Conservation (phyloP, 2,113 vertebrate species). For the Solenodon paradoxus region DNA sequence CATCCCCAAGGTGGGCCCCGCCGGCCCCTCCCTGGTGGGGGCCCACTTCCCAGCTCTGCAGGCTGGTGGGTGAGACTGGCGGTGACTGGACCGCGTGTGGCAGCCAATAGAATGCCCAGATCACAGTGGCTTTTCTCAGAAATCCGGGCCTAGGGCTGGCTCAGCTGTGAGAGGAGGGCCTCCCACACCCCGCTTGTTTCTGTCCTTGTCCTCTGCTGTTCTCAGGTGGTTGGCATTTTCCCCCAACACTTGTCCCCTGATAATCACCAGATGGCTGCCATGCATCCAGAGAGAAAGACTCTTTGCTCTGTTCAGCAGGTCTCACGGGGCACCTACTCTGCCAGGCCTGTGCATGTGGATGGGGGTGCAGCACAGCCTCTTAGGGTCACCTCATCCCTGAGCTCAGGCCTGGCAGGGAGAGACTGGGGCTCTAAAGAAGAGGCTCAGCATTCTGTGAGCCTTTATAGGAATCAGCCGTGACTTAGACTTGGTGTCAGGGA, state of each 20-base stretch:
- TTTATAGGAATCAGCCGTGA: background rate
- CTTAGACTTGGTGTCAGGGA: background rate
- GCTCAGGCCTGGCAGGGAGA: background rate
- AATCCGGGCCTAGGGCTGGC: background rate
- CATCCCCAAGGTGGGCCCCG: slow-evolving; percentile 85
- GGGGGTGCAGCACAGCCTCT: accelerated
- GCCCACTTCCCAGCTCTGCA: no score
- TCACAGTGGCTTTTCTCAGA: background rate
- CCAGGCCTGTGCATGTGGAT: background rate
- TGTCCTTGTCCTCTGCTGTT: background rate
- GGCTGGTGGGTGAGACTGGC: no score
- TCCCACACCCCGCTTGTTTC: background rate
- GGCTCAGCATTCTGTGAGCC: background rate
- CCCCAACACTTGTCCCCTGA: background rate
- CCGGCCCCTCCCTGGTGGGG: accelerated
- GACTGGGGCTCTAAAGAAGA: background rate
- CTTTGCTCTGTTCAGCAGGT: background rate
- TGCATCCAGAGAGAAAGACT: background rate
- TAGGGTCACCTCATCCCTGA: background rate
- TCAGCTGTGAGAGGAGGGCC: accelerated
- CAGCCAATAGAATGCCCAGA: accelerated
- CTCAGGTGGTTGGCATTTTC: background rate
- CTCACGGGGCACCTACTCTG: background rate
- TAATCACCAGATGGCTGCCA: background rate
- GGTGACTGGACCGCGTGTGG: background rate